Evolutionary conservation across 1,140 invertebrate genomes (phyloP).

Genomic region (Rhopalosiphum padi): DNA sequence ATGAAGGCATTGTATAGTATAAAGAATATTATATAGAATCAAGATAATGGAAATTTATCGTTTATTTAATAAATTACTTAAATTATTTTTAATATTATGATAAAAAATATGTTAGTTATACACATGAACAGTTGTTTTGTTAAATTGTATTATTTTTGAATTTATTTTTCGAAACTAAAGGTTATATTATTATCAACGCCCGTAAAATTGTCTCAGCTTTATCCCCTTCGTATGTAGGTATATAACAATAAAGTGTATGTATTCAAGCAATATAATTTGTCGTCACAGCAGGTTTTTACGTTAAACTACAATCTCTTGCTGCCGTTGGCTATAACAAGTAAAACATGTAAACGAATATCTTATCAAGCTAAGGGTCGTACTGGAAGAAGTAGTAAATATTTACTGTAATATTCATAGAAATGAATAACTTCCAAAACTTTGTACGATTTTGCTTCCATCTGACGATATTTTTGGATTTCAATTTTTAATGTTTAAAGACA

Average conservation of each 20-base stretch:
- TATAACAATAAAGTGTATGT: neutral
- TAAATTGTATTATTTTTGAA: neutral
- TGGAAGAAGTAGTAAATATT: neutral
- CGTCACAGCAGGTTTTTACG: neutral
- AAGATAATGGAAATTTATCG: neutral
- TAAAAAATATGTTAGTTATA: neutral
- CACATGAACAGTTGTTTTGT: neutral
- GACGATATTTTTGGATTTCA: neutral
- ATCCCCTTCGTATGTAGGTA: neutral
- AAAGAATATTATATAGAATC: neutral
- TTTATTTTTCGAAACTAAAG: neutral
- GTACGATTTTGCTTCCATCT: neutral
- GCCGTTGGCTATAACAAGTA: neutral
- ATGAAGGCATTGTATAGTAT: neutral
- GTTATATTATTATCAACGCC: too few species aligned
- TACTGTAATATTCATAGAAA: neutral
- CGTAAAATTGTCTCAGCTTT: neutral
- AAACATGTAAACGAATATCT: conserved; percentile 29
- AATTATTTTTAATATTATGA: neutral
- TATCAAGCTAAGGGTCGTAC: neutral
- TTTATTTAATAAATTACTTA: neutral
- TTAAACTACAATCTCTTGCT: neutral
- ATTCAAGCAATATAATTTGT: conserved; percentile 21
- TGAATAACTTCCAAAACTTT: neutral
- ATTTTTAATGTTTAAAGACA: neutral